These are phyloP conservation scores for Cheirogaleus major DNA, from an alignment of 2,797 vertebrate species.

Conservation along the genomic window DNA sequence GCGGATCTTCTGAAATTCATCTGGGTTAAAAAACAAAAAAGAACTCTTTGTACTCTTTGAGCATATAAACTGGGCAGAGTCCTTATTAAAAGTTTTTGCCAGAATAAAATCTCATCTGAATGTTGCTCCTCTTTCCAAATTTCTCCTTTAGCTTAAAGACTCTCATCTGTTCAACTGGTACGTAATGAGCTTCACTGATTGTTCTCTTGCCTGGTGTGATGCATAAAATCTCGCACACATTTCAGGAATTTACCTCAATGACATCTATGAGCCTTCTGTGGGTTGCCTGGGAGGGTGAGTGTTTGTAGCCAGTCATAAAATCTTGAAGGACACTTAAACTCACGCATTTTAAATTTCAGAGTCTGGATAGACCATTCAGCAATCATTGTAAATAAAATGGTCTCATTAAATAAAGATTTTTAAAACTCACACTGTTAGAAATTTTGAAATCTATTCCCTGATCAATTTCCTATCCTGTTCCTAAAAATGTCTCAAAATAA, in stretches of 20 bases:
- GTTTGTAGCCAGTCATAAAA: neutral
- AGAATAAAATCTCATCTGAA: neutral
- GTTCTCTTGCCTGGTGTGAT: neutral
- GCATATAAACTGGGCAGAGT: neutral
- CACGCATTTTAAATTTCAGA: neutral
- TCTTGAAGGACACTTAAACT: neutral
- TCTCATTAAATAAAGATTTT: neutral
- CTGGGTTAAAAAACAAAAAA: neutral
- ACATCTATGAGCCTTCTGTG: neutral
- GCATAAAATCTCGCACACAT: neutral
- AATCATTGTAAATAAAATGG: neutral
- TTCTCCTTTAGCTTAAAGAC: neutral
- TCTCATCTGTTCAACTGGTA: neutral
- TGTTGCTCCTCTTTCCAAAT: neutral
- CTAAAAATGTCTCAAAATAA: neutral
- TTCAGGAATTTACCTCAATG: neutral
- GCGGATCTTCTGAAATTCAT: neutral
- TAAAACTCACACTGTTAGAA: neutral
- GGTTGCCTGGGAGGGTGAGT: neutral
- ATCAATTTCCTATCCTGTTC: neutral
- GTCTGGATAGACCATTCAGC: neutral
- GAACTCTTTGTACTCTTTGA: neutral
- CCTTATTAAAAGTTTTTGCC: neutral
- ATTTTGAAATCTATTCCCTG: neutral
- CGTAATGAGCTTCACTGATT: neutral